phyloP scores from a whole-genome alignment of 2,888 invertebrate genomes.

The Harpalus rubripes region DNA sequence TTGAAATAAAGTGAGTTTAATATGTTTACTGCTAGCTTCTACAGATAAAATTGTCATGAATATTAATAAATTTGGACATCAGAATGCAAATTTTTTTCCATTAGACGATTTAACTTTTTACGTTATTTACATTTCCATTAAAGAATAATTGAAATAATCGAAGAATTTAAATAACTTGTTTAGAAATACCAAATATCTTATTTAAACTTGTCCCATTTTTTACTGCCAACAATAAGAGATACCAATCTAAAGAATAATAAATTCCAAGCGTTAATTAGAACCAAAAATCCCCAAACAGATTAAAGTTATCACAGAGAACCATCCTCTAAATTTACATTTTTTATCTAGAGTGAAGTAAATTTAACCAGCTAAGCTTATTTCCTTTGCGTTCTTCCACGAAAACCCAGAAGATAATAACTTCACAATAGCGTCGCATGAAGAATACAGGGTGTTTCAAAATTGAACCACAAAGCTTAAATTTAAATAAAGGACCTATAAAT shows the following conservation, averaged over 20 bases:
- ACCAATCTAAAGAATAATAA: conserved; percentile 32
- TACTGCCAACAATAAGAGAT: conserved; percentile 24
- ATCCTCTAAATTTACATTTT: conserved; percentile 50
- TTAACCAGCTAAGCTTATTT: conserved; percentile 37
- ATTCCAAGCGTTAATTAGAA: conserved; percentile 25
- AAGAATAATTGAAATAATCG: conserved; percentile 26
- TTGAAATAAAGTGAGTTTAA: neutral
- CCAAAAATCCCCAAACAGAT: conserved; percentile 37
- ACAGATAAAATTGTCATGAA: conserved; percentile 3
- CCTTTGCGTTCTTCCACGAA: conserved; percentile 22
- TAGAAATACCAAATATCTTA: conserved; percentile 20
- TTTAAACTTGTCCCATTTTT: conserved; percentile 18
- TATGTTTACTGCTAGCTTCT: conserved; percentile 6
- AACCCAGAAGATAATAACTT: conserved; percentile 56
- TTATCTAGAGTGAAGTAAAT: conserved; percentile 34
- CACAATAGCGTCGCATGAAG: conserved; percentile 22
- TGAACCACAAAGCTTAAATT: too few relatives aligned
- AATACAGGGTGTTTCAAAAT: neutral
- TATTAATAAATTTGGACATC: conserved; percentile 2
- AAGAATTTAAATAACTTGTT: conserved; percentile 37
- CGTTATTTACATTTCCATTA: conserved; percentile 12
- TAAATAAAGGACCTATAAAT: too few relatives aligned
- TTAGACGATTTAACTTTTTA: conserved; percentile 10
- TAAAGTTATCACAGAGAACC: conserved; percentile 27
- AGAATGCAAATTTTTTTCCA: conserved; percentile 28